Evolutionary conservation across 2,888 invertebrate species (phyloP).

Genomic region (Sesamia inferens): DNA sequence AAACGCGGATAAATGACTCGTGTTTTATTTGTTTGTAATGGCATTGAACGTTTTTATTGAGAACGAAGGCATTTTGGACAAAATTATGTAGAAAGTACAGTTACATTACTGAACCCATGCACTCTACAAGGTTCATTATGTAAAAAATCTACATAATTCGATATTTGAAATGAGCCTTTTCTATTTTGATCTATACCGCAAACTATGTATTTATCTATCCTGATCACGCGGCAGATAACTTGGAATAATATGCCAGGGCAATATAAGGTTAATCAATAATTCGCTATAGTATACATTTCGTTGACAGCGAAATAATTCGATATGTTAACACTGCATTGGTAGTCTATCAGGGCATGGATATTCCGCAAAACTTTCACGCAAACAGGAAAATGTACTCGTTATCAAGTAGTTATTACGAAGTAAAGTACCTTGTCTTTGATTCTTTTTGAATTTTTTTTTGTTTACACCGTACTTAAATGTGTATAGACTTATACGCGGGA

Average conservation of each 20-base stretch:
- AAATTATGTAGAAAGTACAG: constrained; percentile 5
- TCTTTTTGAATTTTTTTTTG: not conserved
- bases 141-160: not conserved
- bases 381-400: constrained; percentile 15
- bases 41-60: not conserved
- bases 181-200: constrained; percentile 13
- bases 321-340: constrained; percentile 12
- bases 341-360: not conserved
- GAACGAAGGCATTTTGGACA: not conserved
- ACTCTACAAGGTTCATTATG: not conserved
- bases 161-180: constrained; percentile 1
- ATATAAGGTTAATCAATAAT: constrained; percentile 27
- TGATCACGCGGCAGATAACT: constrained; percentile 33
- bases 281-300: not conserved
- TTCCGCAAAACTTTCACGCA: constrained; percentile 8
- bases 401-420: not conserved
- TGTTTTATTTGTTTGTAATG: constrained; percentile 4
- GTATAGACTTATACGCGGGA: too few species aligned
- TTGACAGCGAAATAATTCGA: not conserved
- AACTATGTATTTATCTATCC: constrained; percentile 38
- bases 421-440: not conserved
- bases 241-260: not conserved
- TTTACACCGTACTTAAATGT: not conserved
- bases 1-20: constrained; percentile 9
- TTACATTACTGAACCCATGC: not conserved